Base-by-base conservation (phyloP, 2,797 vertebrate species). In the Rhadinocentrus ornatus region DNA sequence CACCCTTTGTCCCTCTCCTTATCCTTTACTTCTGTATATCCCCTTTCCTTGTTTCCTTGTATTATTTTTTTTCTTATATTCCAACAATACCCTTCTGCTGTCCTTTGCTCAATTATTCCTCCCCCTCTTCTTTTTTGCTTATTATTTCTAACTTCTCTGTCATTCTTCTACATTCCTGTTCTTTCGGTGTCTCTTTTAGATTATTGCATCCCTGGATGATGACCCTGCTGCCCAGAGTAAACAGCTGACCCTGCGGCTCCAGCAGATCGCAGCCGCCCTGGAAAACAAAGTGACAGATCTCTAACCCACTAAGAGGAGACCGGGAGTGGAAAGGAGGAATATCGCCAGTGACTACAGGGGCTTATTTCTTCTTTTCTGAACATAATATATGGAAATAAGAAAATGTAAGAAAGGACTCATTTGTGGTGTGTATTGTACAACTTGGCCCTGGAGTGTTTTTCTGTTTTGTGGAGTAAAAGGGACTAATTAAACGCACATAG, bases 271-370 rank as follows among this genome's bases (percentile, higher is more conserved):
- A 6, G 97, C 97, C 32, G 95, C 96, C 0, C 93, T 99, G 82
- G 97, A 99, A 94, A 97, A 98, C 95, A 99, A 99, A 96, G 96
- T 99, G 93, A 98, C 97, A 52, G 98, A 97, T 94, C 97, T 99
- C 93, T 99, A 95, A 97, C 93, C 85, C 84, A 71, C 61, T 18
- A 57, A 74, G 26, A 32, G 59, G 69, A 84, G 22, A 77, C 72
- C 54, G 50, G 44, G 74, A 62, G 29, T 24, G 71, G 62, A 29
- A 65, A 37, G 63, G 62, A 65, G 70, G 67, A 70, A 82, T 74
- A 73, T 78, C 29, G 66, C 87, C 87, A 90, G 91, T 89, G 89
- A 89, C 87, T 81, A 82, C 81, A 77, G 85, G 88, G 90, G 89
- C 87, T 91, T 91, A 84, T 84, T 90, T 92, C 81, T 83, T 63